Conservation (phyloP, 92 coral and sea anemone species). For the Zoanthus solanderi region DNA sequence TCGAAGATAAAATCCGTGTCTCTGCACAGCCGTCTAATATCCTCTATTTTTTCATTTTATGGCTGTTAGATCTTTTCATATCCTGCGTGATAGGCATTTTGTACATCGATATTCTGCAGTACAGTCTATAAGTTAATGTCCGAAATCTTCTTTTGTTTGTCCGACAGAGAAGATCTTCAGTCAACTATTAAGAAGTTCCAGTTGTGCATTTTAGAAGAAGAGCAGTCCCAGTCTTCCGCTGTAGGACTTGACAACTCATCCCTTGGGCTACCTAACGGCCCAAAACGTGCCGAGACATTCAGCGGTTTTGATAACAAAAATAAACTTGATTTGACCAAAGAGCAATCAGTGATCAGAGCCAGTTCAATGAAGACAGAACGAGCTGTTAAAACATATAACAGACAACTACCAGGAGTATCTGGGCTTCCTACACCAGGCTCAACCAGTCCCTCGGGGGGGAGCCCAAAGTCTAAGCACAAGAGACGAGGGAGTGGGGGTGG, state of each 20-base stretch:
- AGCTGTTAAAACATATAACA: constrained; percentile 60
- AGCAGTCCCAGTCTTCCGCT: constrained; percentile 51
- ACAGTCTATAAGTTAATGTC: too few species aligned
- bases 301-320: constrained; percentile 88
- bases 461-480: constrained; percentile 82
- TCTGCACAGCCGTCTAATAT: too few species aligned
- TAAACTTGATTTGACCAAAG: constrained; percentile 66
- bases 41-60: too few species aligned
- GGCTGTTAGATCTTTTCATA: too few species aligned
- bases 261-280: constrained; percentile 63
- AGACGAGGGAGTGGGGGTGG: constrained; percentile 83
- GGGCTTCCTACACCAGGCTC: constrained; percentile 43
- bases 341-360: constrained; percentile 75
- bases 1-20: too few species aligned
- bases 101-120: too few species aligned
- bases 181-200: constrained; percentile 69
- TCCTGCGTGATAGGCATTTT: too few species aligned
- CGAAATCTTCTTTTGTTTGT: neutral
- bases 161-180: constrained; percentile 66
- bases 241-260: constrained; percentile 47
- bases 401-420: constrained; percentile 70
- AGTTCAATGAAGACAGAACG: constrained; percentile 90
- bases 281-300: constrained; percentile 97
- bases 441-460: constrained; percentile 65
- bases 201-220: constrained; percentile 57